Evolutionary conservation across 2,888 invertebrate species (phyloP).

Genomic region (Acleris literana): DNA sequence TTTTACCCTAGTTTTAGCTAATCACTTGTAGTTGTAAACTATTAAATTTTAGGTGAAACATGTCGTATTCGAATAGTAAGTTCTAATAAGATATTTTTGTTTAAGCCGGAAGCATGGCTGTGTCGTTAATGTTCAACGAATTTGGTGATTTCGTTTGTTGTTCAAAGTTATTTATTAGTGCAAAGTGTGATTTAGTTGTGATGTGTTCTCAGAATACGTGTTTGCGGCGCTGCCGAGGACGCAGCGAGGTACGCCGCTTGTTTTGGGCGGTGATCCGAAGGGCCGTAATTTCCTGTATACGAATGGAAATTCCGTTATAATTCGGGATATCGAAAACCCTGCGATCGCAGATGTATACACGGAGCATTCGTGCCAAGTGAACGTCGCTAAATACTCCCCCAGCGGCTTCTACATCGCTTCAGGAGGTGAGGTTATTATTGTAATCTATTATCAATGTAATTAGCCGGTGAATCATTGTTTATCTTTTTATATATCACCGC

Average conservation of each 20-base stretch:
- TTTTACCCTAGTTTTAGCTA: conserved; percentile 55
- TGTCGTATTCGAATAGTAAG: conserved; percentile 81
- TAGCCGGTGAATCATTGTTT: conserved; percentile 31
- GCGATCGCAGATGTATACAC: conserved; percentile 97
- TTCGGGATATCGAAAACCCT: conserved; percentile 98
- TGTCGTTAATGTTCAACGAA: conserved; percentile 33
- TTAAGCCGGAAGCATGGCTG: conserved; percentile 47
- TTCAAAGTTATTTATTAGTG: conserved; percentile 34
- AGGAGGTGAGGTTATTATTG: conserved; percentile 87
- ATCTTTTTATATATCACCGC: conserved; percentile 11
- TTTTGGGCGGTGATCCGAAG: conserved; percentile 97
- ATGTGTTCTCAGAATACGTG: conserved; percentile 87
- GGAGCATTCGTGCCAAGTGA: conserved; percentile 97
- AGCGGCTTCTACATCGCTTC: conserved; percentile 99
- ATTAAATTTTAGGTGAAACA: conserved; percentile 61
- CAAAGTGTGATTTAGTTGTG: conserved; percentile 35
- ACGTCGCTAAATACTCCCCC: conserved; percentile 99
- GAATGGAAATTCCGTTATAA: conserved; percentile 98
- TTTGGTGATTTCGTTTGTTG: conserved; percentile 24
- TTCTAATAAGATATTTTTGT: conserved; percentile 47
- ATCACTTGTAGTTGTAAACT: conserved; percentile 58
- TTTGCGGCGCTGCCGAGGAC: conserved; percentile 98
- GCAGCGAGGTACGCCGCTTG: conserved; percentile 96
- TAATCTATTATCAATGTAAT: conserved; percentile 21
- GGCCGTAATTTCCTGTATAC: conserved; percentile 98